These are phyloP conservation scores for Embiotoca jacksoni DNA, from an alignment of 2,113 vertebrate genomes.

Conservation along the genomic window DNA sequence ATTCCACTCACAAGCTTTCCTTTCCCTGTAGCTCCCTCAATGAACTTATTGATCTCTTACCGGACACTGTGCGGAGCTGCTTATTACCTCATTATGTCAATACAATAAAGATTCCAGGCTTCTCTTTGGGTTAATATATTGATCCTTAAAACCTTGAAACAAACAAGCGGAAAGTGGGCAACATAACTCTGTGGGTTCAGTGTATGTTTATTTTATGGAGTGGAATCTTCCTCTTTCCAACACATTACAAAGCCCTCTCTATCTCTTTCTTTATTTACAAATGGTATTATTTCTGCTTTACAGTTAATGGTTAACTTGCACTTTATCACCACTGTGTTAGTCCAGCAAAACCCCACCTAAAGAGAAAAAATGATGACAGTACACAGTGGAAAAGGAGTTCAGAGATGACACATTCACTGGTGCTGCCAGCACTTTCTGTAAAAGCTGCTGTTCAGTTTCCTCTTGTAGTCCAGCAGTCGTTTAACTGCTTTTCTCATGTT, in stretches of 20 bases:
- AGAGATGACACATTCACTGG: background rate
- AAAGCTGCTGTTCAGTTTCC: conserved; percentile 3
- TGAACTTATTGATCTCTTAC: conserved; percentile 33
- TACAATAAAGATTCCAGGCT: conserved; percentile 9
- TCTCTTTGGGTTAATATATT: conserved; percentile 54
- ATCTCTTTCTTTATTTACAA: conserved; percentile 14
- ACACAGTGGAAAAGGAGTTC: conserved; percentile 4
- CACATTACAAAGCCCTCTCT: conserved; percentile 31
- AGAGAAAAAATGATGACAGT: background rate
- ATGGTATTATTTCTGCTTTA: conserved; percentile 42
- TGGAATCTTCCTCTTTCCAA: conserved; percentile 1
- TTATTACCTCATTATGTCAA: conserved; percentile 36
- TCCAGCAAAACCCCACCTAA: background rate
- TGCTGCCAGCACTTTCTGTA: background rate
- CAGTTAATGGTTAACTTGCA: conserved; percentile 66
- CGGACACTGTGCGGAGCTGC: background rate
- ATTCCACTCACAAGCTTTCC: conserved; percentile 36
- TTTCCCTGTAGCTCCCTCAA: conserved; percentile 23
- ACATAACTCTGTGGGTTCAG: background rate
- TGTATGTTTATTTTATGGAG: conserved; percentile 1
- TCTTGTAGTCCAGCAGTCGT: background rate
- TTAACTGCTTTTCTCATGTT: background rate
- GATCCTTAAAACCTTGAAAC: conserved; percentile 21
- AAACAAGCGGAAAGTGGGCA: conserved; percentile 9
- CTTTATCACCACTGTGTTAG: conserved; percentile 14